These are phyloP conservation scores for Gryon sp. DNA, from an alignment of 1,140 invertebrate genomes.

Conservation along the genomic window DNA sequence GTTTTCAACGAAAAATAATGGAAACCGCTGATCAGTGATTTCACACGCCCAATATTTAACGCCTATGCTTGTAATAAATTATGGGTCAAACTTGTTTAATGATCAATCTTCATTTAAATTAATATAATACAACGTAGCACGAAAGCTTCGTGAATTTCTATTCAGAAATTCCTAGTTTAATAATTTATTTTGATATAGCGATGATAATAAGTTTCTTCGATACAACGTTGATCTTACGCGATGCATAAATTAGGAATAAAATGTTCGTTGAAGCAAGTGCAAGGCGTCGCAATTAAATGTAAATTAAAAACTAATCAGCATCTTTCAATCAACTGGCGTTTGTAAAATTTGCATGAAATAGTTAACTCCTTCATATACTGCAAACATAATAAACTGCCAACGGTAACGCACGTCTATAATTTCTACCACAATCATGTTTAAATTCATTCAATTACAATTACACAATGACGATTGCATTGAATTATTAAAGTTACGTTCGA, in stretches of 20 bases:
- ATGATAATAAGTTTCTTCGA: neutral
- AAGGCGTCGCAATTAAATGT: slow-evolving; percentile 41
- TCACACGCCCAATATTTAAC: slow-evolving; percentile 17
- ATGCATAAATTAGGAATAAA: slow-evolving; percentile 43
- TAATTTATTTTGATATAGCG: no score
- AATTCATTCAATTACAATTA: slow-evolving; percentile 59
- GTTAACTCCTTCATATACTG: slow-evolving; percentile 40
- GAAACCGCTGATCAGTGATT: slow-evolving; percentile 36
- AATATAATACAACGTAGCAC: neutral
- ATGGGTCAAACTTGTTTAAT: neutral
- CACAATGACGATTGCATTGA: slow-evolving; percentile 45
- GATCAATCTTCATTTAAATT: neutral
- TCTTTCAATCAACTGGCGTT: slow-evolving; percentile 44
- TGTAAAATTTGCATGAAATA: slow-evolving; percentile 53
- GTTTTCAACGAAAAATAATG: slow-evolving; percentile 57
- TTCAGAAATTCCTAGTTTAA: no score
- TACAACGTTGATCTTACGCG: slow-evolving; percentile 1
- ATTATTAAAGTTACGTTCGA: slow-evolving; percentile 45
- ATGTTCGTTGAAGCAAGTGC: neutral
- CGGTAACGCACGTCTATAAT: slow-evolving; percentile 53
- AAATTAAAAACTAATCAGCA: slow-evolving; percentile 60
- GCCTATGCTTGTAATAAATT: neutral
- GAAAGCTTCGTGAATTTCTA: no score
- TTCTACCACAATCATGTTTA: slow-evolving; percentile 56
- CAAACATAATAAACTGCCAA: slow-evolving; percentile 60